phyloP scores from a whole-genome alignment of 1,140 invertebrate species.

The Aphelenchoides besseyi region DNA sequence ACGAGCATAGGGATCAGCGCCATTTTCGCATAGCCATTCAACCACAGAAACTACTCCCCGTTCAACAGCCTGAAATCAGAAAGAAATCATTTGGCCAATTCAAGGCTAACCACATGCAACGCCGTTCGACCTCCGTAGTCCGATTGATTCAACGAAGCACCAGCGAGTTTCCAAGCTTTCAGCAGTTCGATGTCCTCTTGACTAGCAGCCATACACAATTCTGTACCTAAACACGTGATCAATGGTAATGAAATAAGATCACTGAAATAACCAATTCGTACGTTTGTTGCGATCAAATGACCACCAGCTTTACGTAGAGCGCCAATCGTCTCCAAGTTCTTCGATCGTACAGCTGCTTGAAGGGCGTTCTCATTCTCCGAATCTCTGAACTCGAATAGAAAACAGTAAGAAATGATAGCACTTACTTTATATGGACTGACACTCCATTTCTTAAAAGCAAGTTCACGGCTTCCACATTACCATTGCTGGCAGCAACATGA shows the following conservation, averaged over 20 bases:
- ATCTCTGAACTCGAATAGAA: constrained; percentile 49
- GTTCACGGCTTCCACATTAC: constrained; percentile 71
- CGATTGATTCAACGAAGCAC: constrained; percentile 47
- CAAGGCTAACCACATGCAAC: constrained; percentile 53
- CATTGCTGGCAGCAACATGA: constrained; percentile 75
- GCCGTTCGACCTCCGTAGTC: constrained; percentile 61
- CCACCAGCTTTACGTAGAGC: constrained; percentile 54
- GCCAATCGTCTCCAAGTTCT: constrained; percentile 49
- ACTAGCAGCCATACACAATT: constrained; percentile 55
- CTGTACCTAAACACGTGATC: constrained; percentile 48
- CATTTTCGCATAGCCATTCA: constrained; percentile 41
- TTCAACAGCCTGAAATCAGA: constrained; percentile 27
- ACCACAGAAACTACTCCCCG: constrained; percentile 33
- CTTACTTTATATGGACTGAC: constrained; percentile 71
- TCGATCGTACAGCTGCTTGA: constrained; percentile 48
- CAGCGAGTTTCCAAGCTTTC: constrained; percentile 57
- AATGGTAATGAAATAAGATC: background rate
- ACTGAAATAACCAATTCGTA: constrained; percentile 47
- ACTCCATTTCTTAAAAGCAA: constrained; percentile 77
- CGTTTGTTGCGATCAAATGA: constrained; percentile 31
- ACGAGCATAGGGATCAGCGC: constrained; percentile 23
- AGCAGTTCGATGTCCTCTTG: constrained; percentile 48
- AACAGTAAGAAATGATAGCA: constrained; percentile 4
- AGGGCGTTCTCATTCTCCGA: constrained; percentile 55
- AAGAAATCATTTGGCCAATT: constrained; percentile 10